Evolutionary conservation across 2,888 invertebrate species (phyloP), one percentile per base, ranked within the genome.

Genomic region (Cheilosia urbana): DNA sequence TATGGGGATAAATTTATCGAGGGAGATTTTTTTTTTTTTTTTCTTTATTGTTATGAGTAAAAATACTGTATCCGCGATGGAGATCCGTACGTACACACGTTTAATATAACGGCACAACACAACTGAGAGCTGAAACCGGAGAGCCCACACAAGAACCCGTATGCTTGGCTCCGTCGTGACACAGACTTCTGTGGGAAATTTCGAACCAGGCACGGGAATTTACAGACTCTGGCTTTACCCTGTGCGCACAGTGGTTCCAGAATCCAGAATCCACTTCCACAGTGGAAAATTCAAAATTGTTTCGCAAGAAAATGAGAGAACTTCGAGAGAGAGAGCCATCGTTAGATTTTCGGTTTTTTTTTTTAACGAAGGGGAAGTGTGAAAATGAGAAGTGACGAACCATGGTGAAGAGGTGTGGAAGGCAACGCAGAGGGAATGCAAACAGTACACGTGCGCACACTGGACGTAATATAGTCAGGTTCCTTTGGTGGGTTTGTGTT

Each of bases 41-140:
- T 30, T 27, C 27, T 72, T 77, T 77, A 66, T 77, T 80, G 15
- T 85, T 19, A 77, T 76, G 57, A 68, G 60, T 65, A 62, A 71
- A 75, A 78, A 51, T 24, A 55, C 27, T 81, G 66, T 72, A 76
- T 77, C 81, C 81, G 81, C 85, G 85, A 77, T 66, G 57, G 63
- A 81, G 72, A 71, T 81, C 83, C 87, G 89, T 89, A 89, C 90
- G 89, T 89, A 89, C 88, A 89, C 88, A 91, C 91, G 91, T 91
- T 89, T 88, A 90, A 89, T 89, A 89, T 88, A 88, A 88, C 89
- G 90, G 90, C 91, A 91, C 90, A 90, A 91, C 91, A 91, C 91
- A 91, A 91, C 89, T 91, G 91, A 91, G 91, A 90, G 91, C 91
- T 91, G 89, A 91, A 91, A 89, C 89, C 88, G 89, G 88, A 87